A percentile compares a stretch with the other conserved stretches of the same genome.
phyloP scores from a whole-genome alignment of 2,113 vertebrate species.

The Eira barbara region DNA sequence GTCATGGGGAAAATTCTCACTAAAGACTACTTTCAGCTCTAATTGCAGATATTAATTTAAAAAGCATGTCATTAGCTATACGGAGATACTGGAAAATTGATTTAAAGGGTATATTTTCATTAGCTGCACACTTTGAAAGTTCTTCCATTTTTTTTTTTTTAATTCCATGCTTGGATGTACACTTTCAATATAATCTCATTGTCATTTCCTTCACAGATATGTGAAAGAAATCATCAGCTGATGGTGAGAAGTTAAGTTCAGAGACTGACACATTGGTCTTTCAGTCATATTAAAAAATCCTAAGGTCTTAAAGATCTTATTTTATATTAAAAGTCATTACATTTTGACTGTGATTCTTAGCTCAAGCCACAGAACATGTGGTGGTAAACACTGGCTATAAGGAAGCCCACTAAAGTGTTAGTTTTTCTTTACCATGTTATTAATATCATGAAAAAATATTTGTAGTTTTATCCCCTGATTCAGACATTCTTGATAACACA shows the following conservation, averaged over 20 bases:
- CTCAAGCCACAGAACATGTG: neutral
- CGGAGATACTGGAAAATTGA: neutral
- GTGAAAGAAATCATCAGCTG: neutral
- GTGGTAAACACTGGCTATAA: neutral
- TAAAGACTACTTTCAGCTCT: neutral
- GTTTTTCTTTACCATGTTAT: neutral
- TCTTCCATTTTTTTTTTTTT: neutral
- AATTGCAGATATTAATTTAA: neutral
- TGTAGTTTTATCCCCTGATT: neutral
- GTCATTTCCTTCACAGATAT: neutral
- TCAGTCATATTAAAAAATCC: neutral
- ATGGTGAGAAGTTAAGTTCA: neutral
- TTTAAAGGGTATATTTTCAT: neutral
- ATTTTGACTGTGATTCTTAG: neutral
- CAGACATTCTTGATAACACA: neutral
- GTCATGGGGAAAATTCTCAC: neutral
- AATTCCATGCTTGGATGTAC: neutral
- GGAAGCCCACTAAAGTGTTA: neutral
- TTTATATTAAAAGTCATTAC: neutral
- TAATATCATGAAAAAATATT: neutral
- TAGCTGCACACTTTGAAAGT: neutral
- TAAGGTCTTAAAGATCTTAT: neutral
- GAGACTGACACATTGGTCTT: neutral
- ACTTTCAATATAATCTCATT: neutral
- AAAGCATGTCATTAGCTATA: neutral